Conservation (phyloP, 2,113 vertebrate species). For the Pomatostomus ruficeps region DNA sequence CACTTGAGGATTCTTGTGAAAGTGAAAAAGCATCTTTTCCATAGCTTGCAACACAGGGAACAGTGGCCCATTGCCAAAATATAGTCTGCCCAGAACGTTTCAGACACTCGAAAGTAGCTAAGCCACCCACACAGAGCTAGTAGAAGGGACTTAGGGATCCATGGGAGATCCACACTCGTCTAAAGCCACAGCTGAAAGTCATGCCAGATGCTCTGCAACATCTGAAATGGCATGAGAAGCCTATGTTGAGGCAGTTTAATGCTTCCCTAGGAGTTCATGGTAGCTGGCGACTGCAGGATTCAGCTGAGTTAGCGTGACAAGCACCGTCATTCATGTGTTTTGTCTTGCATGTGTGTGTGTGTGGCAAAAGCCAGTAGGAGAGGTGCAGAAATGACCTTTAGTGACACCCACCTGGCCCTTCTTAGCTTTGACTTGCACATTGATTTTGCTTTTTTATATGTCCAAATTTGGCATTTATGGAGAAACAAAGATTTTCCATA, state of each 20-base stretch:
- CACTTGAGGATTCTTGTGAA: not conserved
- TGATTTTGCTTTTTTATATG: not conserved
- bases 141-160: not conserved
- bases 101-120: not conserved
- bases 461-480: not conserved
- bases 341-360: not conserved
- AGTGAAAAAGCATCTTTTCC: not conserved
- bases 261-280: not conserved
- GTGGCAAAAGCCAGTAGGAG: not conserved
- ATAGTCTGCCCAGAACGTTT: not conserved
- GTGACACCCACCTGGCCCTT: not conserved
- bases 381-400: not conserved
- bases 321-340: fast-evolving
- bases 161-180: not conserved
- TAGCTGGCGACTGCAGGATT: not conserved
- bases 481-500: not conserved
- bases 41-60: not conserved
- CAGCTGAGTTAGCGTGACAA: not conserved
- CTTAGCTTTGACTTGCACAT: not conserved
- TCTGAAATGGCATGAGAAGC: not conserved
- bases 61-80: not conserved
- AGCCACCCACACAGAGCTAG: not conserved
- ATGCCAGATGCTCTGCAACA: not conserved
- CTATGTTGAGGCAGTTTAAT: not conserved
- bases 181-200: not conserved